phyloP scores from a whole-genome alignment of 2,113 vertebrate genomes.

The Nothocercus nigrocapillus region DNA sequence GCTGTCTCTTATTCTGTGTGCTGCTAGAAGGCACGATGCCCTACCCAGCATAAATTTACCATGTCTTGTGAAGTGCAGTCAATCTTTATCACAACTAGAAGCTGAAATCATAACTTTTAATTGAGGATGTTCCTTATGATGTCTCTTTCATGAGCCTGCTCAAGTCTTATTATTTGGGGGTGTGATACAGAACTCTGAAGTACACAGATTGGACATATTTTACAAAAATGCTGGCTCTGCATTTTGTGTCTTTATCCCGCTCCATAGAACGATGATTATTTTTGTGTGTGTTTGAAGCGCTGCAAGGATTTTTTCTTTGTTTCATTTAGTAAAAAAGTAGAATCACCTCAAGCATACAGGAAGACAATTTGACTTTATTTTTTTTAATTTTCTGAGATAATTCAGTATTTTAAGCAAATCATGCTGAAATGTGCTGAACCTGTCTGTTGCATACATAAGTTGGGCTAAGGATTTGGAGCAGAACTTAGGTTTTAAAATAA shows the following conservation, averaged over 20 bases:
- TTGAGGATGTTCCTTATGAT: neutral
- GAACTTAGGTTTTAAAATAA: neutral
- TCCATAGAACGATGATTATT: neutral
- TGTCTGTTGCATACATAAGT: neutral
- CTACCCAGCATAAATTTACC: neutral
- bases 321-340: neutral
- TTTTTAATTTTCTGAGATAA: too few species aligned
- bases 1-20: neutral
- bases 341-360: neutral
- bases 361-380: neutral
- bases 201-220: fast-evolving
- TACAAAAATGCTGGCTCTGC: neutral
- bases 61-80: neutral
- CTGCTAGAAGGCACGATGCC: neutral
- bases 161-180: neutral
- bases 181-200: neutral
- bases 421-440: neutral
- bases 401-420: neutral
- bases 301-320: neutral
- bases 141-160: neutral
- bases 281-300: neutral
- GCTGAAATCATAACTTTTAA: neutral
- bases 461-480: neutral
- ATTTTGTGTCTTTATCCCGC: neutral
- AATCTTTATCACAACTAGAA: neutral